These are phyloP conservation scores for Micromys minutus DNA, from an alignment of 2,113 vertebrate genomes.

Conservation along the genomic window DNA sequence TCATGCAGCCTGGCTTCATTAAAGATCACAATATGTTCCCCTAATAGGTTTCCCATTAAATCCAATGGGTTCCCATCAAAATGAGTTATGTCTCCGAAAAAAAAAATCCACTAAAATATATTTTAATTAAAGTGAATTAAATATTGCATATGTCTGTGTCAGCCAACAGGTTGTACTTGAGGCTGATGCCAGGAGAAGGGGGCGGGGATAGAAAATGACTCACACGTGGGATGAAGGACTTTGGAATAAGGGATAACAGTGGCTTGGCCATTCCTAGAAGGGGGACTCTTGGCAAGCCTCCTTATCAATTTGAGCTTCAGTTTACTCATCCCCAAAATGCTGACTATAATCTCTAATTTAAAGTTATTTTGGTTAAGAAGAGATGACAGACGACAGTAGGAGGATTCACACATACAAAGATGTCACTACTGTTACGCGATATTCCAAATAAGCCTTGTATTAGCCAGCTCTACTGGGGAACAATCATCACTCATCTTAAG, in stretches of 20 bases:
- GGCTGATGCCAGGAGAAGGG: constrained; percentile 12
- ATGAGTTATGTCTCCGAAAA: constrained; percentile 82
- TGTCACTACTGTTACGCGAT: neutral
- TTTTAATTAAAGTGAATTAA: constrained; percentile 83
- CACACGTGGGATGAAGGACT: accelerated
- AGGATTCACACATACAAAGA: neutral
- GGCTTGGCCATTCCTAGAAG: neutral
- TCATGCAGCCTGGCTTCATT: constrained; percentile 83
- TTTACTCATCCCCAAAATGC: constrained; percentile 13
- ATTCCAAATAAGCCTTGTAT: neutral
- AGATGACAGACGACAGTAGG: neutral
- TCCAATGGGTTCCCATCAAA: constrained; percentile 86
- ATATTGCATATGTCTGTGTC: constrained; percentile 74
- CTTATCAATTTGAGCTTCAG: neutral
- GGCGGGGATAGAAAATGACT: neutral
- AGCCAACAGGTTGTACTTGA: constrained; percentile 72
- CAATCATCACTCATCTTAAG: neutral
- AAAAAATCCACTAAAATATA: constrained; percentile 83
- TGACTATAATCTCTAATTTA: neutral
- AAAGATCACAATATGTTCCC: constrained; percentile 87
- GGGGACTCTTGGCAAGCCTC: neutral
- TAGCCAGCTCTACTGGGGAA: constrained; percentile 32
- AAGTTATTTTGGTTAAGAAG: neutral
- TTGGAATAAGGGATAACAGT: neutral
- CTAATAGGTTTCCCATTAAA: constrained; percentile 88